Conservation (phyloP, 2,888 invertebrate species). For the Nephrotoma guestfalica region DNA sequence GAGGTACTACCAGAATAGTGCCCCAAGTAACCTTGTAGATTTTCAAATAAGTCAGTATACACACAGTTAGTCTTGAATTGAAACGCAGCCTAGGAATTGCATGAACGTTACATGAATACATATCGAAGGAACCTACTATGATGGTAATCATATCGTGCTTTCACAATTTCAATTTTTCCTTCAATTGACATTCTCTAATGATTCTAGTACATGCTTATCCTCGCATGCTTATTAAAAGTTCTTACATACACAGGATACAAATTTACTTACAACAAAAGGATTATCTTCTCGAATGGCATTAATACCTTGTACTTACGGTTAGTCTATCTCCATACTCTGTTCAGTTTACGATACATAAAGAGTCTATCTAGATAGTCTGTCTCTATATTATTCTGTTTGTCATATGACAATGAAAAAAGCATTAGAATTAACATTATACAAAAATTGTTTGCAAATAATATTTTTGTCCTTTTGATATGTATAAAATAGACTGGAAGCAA, state of each 20-base stretch:
- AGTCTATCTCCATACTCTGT: neutral
- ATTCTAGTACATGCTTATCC: neutral
- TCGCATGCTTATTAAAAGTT: neutral
- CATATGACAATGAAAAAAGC: neutral
- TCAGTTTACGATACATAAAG: no score
- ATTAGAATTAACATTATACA: neutral
- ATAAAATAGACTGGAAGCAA: neutral
- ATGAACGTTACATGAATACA: no score
- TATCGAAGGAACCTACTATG: neutral
- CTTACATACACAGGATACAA: neutral
- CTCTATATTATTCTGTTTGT: neutral
- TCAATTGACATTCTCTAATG: neutral
- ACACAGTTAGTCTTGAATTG: no score
- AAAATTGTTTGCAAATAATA: neutral
- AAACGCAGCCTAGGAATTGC: no score
- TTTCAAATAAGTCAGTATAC: no score
- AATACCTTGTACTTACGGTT: neutral
- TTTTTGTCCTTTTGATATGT: neutral
- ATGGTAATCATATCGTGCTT: neutral
- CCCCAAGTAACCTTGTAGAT: no score
- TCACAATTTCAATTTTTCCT: neutral
- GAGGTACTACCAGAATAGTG: no score
- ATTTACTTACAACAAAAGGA: neutral
- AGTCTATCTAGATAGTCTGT: neutral
- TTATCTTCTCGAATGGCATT: neutral